These are phyloP conservation scores for Larimichthys polyactis DNA, from an alignment of 2,113 vertebrate species.

Conservation along the genomic window DNA sequence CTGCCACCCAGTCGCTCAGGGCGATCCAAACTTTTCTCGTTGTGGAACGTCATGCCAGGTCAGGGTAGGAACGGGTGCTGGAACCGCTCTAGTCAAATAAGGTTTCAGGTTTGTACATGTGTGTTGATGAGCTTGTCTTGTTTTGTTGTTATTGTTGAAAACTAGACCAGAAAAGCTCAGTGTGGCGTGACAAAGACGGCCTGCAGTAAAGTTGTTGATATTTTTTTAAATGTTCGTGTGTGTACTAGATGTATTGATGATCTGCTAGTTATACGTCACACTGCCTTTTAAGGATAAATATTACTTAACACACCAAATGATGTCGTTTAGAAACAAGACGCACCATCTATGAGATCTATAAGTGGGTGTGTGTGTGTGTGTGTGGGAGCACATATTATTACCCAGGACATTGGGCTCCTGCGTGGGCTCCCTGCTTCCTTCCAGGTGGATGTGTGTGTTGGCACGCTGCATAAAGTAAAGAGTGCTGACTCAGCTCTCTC, in stretches of 20 bases:
- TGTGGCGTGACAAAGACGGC: not conserved
- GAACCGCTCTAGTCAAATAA: not conserved
- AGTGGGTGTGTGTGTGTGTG: not conserved
- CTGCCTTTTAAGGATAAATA: not conserved
- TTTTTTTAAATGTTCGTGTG: not conserved
- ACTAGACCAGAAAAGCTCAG: not conserved
- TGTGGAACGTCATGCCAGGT: too few species aligned
- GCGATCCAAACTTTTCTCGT: too few species aligned
- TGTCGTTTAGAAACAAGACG: not conserved
- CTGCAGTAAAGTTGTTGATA: not conserved
- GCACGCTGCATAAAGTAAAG: constrained; percentile 30
- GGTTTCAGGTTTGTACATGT: not conserved
- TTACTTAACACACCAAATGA: not conserved
- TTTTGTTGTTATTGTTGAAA: not conserved
- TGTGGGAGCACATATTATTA: constrained; percentile 1
- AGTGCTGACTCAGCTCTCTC: constrained; percentile 64
- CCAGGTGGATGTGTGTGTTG: constrained; percentile 77
- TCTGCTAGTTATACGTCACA: not conserved
- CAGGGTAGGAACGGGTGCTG: too few species aligned
- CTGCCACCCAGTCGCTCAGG: too few species aligned
- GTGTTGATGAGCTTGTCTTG: not conserved
- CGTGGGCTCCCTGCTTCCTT: constrained; percentile 73
- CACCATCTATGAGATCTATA: too few species aligned
- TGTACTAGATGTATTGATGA: not conserved
- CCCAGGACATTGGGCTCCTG: constrained; percentile 35